Evolutionary conservation across 2,888 invertebrate genomes (phyloP), one percentile per base, ranked within the genome.

Genomic region (Papilio gigon): DNA sequence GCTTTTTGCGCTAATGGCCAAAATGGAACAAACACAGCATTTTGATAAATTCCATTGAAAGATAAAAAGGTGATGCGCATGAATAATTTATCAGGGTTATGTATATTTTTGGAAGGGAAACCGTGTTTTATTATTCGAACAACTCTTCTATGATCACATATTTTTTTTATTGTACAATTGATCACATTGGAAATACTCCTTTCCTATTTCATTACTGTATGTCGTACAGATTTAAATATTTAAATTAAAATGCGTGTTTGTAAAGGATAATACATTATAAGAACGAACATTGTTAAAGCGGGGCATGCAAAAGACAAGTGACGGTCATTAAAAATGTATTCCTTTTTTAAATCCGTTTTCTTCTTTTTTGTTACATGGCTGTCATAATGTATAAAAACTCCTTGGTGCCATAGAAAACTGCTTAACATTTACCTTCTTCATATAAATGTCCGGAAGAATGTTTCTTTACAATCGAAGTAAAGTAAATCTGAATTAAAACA

Each of bases 71-170:
- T 50, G 37, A 27, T 59, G 53, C 50, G 60, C 44, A 60, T 65
- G 53, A 65, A 69, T 69, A 69, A 65, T 60, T 69, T 69, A 69
- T 65, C 22, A 60, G 67, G 53, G 53, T 67, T 42, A 62, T 62
- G 61, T 58, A 50, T 33, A 64, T 64, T 35, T 64, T 50, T 50
- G 25, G 50, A 22, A 47, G 33, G 35, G 50, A 64, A 50, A 64
- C 37, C 35, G 22, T 37, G 50, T 64, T 25, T 35, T 37, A 35
- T 64, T 22, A 50, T 64, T 64, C 63, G 35, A 50, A 37, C 35
- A 50, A 53, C 37, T 50, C 25, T 25, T 35, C 40, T 50, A 60
- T n/a, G 27, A 22, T 8, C 37, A 60, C 8, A 40, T n/a, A n/a
- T 37, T 14, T 37, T 60, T 59, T 60, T 40, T 60, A 40, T 60